A percentile compares a stretch with the other conserved stretches of the same genome.
Evolutionary conservation across 2,113 vertebrate species (phyloP).

Genomic region (Fukomys damarensis): DNA sequence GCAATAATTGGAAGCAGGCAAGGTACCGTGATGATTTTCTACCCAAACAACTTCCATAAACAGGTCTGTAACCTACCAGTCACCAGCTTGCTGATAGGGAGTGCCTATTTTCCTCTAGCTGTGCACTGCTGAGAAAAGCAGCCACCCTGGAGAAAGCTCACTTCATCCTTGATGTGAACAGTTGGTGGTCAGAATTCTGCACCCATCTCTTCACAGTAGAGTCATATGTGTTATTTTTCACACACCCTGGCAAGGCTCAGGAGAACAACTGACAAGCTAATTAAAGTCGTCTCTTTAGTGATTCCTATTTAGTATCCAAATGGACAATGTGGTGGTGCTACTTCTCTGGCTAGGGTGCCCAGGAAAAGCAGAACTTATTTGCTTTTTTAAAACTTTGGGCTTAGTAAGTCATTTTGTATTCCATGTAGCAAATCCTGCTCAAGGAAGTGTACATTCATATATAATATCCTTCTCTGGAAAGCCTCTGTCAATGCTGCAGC

Average conservation of each 20-base stretch:
- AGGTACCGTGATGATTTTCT: conserved; percentile 60
- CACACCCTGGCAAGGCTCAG: conserved; percentile 24
- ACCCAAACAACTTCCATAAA: conserved; percentile 56
- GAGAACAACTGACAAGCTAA: conserved; percentile 59
- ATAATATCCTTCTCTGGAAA: conserved; percentile 49
- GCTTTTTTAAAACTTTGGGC: background rate
- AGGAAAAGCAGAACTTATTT: conserved; percentile 39
- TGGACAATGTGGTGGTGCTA: background rate
- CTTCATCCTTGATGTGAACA: conserved; percentile 54
- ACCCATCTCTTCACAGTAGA: conserved; percentile 72
- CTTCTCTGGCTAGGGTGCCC: conserved; percentile 1
- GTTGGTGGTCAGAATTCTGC: conserved; percentile 55
- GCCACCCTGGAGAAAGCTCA: conserved; percentile 43
- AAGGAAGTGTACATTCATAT: background rate
- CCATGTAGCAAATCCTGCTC: background rate
- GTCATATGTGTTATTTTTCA: conserved; percentile 45
- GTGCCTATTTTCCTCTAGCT: conserved; percentile 21
- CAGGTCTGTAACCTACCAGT: conserved; percentile 58
- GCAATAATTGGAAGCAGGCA: conserved; percentile 55
- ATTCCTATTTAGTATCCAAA: conserved; percentile 44
- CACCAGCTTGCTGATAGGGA: conserved; percentile 42
- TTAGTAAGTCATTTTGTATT: conserved; percentile 42
- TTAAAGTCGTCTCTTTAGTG: conserved; percentile 54
- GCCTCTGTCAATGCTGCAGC: background rate
- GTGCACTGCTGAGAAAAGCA: conserved; percentile 6